These are phyloP conservation scores for Dendropsophus ebraccatus DNA, from an alignment of 2,113 vertebrate species.

Conservation along the genomic window DNA sequence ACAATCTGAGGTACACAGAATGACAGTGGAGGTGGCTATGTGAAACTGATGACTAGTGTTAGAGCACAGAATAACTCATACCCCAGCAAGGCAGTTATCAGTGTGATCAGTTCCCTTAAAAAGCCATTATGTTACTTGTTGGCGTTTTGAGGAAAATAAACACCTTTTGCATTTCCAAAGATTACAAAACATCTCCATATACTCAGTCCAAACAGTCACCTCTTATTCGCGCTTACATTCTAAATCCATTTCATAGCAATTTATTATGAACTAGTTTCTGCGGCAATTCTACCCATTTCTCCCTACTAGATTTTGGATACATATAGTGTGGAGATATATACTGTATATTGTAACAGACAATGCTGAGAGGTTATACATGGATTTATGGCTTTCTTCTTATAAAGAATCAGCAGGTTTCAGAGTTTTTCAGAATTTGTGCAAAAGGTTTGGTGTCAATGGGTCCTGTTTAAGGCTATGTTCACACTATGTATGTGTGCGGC, in stretches of 20 bases:
- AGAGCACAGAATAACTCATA: neutral
- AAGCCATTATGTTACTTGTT: neutral
- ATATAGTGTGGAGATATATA: neutral
- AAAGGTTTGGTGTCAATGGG: no score
- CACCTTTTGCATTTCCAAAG: neutral
- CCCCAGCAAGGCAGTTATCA: neutral
- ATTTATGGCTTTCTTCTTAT: no score
- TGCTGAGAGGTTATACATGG: no score
- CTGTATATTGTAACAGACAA: no score
- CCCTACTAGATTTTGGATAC: neutral
- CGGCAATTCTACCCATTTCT: neutral
- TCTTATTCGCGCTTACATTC: neutral
- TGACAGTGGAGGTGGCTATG: neutral
- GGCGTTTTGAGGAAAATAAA: constrained; percentile 33
- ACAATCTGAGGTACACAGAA: neutral
- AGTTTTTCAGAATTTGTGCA: no score
- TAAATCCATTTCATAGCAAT: neutral
- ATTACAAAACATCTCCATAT: neutral
- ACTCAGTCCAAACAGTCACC: constrained; percentile 18
- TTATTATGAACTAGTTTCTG: neutral
- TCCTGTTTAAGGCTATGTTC: no score
- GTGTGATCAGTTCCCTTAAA: constrained; percentile 22
- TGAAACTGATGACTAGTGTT: neutral
- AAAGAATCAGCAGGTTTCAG: no score
- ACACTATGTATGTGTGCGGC: no score